Conservation (phyloP, 2,888 invertebrate species). For the Hydrotaea cyrtoneurina region DNA sequence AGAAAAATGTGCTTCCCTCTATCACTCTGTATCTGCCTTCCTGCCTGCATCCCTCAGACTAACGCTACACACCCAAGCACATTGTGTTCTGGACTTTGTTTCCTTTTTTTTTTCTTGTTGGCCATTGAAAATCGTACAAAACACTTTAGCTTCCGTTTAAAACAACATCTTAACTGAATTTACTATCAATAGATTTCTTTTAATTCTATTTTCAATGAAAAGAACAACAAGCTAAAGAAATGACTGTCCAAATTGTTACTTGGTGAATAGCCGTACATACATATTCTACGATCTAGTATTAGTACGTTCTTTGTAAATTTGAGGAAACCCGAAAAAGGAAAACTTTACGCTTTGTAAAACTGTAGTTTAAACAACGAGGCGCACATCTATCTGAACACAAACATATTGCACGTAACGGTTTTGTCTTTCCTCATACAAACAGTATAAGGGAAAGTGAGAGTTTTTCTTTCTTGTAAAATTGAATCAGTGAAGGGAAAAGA, state of each 20-base stretch:
- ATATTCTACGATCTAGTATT: background rate
- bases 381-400: background rate
- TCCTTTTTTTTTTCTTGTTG: background rate
- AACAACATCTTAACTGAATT: constrained; percentile 32
- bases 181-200: constrained; percentile 34
- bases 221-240: background rate
- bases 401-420: background rate
- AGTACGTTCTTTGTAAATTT: background rate
- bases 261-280: background rate
- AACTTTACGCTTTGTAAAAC: constrained; percentile 49
- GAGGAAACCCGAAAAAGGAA: background rate
- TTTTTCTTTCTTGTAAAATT: constrained; percentile 9
- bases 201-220: constrained; percentile 30
- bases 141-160: constrained; percentile 24
- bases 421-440: background rate
- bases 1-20: no score
- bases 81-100: background rate
- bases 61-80: no score
- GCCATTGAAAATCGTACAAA: constrained; percentile 29
- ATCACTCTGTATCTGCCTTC: background rate
- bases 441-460: background rate
- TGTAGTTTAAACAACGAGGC: constrained; percentile 31
- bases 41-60: no score
- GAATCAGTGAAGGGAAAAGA: constrained; percentile 8
- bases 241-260: constrained; percentile 15